Base-by-base conservation (phyloP, 1,140 invertebrate genomes). In the Lethrus apterus region DNA sequence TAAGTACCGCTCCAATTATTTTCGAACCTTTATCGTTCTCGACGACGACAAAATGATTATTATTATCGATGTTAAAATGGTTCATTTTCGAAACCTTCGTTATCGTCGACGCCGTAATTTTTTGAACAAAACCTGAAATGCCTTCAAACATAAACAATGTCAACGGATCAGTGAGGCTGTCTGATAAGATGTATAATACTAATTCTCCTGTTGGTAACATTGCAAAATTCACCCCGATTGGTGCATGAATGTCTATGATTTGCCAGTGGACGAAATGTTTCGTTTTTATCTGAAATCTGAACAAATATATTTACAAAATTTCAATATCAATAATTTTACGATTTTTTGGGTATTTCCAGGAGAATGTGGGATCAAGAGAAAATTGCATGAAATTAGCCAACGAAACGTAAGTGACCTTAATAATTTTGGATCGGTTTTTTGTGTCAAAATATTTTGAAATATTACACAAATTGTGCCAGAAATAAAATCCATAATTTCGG, bases 181-280 rank as follows among this genome's bases (percentile, higher is more conserved):
- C 48, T n/a, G 50, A 55, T 29, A 59, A 40, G 7, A 61, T 43
- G 38, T 59, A 59, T n/a, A 63, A 44, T 19, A 61, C 33, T 19
- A 63, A 49, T 50, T 63, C 58, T 15, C 58, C 50, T 31, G 57
- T 52, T 7, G 60, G 54, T 20, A 63, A 43, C 7, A 54, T 34
- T 18, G 46, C 38, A 38, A 63, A 57, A 42, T 60, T 44, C 2
- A 63, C 48, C 48, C 59, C 45, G 4, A 52, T 44, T 13, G 60
- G 60, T 3, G 49, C 46, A 44, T 44, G 46, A 17, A 55, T 21
- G 17, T 38, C n/a, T 35, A 63, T 40, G 3, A 42, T 47, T 49
- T 61, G 57, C 42, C 33, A 57, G 13, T 49, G 26, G 8, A 14
- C 23, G 24, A 60, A 59, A 24, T 45, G 9, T 3, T 48, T 30